A percentile compares a stretch with the other conserved stretches of the same genome.
Evolutionary conservation across 2,888 invertebrate genomes (phyloP).

Genomic region (Rhaphigaster nebulosa): DNA sequence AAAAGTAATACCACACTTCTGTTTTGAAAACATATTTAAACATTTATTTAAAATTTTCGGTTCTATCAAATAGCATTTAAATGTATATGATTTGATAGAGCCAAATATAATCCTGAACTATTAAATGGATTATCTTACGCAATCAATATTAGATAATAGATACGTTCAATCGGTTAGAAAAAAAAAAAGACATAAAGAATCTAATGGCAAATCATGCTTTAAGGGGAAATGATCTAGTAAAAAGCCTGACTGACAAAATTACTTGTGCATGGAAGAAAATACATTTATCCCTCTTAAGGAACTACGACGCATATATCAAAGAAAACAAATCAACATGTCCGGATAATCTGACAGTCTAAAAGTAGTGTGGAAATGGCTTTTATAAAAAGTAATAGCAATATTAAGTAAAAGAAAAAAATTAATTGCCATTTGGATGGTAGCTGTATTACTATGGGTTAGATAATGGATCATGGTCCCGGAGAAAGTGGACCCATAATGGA

Average conservation of each 20-base stretch:
- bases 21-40: too few relatives aligned
- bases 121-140: background rate
- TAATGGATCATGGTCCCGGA: background rate
- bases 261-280: background rate
- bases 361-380: background rate
- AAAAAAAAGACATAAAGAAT: background rate
- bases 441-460: constrained; percentile 7
- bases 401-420: constrained; percentile 35
- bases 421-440: background rate
- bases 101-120: background rate
- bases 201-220: background rate
- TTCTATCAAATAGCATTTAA: too few relatives aligned
- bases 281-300: background rate
- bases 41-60: too few relatives aligned
- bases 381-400: constrained; percentile 21
- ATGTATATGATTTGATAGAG: too few relatives aligned
- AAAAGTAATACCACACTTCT: too few relatives aligned
- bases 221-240: background rate
- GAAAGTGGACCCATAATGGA: constrained; percentile 1
- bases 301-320: background rate
- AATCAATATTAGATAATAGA: background rate
- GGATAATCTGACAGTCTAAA: background rate
- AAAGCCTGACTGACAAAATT: background rate
- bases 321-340: background rate
- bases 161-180: background rate